Percentiles rank a stretch among this genome's conserved stretches.
Conservation (phyloP, 1,140 invertebrate genomes). For the Anoplophora glabripennis region DNA sequence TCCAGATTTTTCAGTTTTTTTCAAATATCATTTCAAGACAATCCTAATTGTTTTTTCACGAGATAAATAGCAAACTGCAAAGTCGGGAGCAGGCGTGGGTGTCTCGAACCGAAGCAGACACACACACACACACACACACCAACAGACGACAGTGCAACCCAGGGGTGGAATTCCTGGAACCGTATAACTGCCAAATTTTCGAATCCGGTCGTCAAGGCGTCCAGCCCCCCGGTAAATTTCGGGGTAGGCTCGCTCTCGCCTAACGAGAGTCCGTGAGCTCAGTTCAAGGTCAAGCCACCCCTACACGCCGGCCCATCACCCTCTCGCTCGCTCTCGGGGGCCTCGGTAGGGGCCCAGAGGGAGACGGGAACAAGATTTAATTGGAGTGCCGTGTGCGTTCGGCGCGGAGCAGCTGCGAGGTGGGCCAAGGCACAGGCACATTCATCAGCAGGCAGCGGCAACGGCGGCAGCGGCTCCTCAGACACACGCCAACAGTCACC, state of each 20-base stretch:
- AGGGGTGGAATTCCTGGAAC: slow-evolving; percentile 31
- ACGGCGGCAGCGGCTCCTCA: slow-evolving; percentile 14
- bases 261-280: background rate
- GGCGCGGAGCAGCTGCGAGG: slow-evolving; percentile 36
- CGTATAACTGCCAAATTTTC: slow-evolving; percentile 34
- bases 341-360: background rate
- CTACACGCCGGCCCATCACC: slow-evolving; percentile 16
- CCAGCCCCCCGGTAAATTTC: slow-evolving; percentile 6
- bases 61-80: too few relatives aligned
- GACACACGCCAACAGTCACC: slow-evolving; percentile 43
- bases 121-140: too few relatives aligned
- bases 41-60: too few relatives aligned
- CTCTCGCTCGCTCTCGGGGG: background rate
- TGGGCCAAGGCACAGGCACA: slow-evolving; percentile 37
- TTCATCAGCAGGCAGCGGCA: slow-evolving; percentile 33
- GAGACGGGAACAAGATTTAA: slow-evolving; percentile 20
- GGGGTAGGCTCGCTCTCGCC: slow-evolving; percentile 14
- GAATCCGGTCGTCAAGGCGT: slow-evolving; percentile 24
- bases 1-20: too few relatives aligned
- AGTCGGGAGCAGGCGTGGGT: too few relatives aligned
- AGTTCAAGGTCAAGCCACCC: slow-evolving; percentile 33
- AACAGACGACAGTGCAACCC: slow-evolving; percentile 1
- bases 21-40: too few relatives aligned
- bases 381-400: slow-evolving; percentile 15
- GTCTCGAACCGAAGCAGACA: too few relatives aligned